These are phyloP conservation scores for Watsonalla cultraria DNA, from an alignment of 2,888 invertebrate genomes.

Conservation along the genomic window DNA sequence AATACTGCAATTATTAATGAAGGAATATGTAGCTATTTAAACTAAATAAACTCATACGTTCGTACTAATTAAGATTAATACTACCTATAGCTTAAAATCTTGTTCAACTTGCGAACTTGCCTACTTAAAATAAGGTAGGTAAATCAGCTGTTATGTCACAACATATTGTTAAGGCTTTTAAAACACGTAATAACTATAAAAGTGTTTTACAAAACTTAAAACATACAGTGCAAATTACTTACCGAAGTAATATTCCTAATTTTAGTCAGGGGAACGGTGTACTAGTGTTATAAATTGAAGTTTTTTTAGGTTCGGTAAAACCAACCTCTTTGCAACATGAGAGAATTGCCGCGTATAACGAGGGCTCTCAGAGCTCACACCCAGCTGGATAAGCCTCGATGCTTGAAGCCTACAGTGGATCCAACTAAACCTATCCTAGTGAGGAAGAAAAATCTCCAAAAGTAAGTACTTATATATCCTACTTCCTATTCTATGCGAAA, in stretches of 20 bases:
- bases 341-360: slow-evolving; percentile 81
- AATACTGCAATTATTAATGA: too few species aligned
- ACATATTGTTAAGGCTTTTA: slow-evolving; percentile 12
- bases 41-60: too few species aligned
- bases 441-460: slow-evolving; percentile 39
- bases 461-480: slow-evolving; percentile 33
- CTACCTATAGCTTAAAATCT: too few species aligned
- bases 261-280: too few species aligned
- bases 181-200: slow-evolving; percentile 18
- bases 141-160: neutral
- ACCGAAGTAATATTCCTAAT: too few species aligned
- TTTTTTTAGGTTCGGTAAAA: neutral
- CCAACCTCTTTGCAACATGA: slow-evolving; percentile 27
- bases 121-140: neutral
- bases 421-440: slow-evolving; percentile 25
- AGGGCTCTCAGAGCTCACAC: slow-evolving; percentile 82
- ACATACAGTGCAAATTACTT: too few species aligned
- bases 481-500: neutral
- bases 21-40: too few species aligned
- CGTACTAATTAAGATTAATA: too few species aligned
- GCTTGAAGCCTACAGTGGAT: slow-evolving; percentile 47
- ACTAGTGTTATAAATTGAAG: neutral
- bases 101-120: neutral
- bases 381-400: slow-evolving; percentile 66
- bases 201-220: slow-evolving; percentile 22